Conservation (phyloP, 2,888 invertebrate genomes). For the Trisateles emortualis region DNA sequence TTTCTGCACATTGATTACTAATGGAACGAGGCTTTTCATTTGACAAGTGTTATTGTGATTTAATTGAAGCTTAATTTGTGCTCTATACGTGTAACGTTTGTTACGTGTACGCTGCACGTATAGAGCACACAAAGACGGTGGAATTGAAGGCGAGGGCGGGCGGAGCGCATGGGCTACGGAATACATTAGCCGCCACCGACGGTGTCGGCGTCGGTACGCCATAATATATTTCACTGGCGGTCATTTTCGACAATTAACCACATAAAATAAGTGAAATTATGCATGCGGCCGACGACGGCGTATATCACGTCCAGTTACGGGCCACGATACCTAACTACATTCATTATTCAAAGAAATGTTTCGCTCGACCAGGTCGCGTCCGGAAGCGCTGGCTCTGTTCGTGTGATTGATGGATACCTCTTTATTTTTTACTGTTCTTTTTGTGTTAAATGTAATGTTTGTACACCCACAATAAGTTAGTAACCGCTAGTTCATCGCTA, state of each 20-base stretch:
- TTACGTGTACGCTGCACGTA: slow-evolving; percentile 29
- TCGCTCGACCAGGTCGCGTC: slow-evolving; percentile 81
- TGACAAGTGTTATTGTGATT: too few species aligned
- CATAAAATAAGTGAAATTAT: slow-evolving; percentile 87
- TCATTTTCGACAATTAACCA: slow-evolving; percentile 87
- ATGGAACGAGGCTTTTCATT: too few species aligned
- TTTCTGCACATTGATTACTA: too few species aligned
- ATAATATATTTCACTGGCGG: slow-evolving; percentile 85
- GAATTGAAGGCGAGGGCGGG: slow-evolving; percentile 72
- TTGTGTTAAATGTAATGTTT: slow-evolving; percentile 60
- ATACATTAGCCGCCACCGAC: slow-evolving; percentile 81
- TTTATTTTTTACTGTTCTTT: slow-evolving; percentile 78
- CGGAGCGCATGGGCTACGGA: slow-evolving; percentile 73
- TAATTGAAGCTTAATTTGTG: too few species aligned
- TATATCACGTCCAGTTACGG: slow-evolving; percentile 87
- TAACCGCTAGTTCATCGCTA: slow-evolving; percentile 4
- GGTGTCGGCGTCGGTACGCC: slow-evolving; percentile 76
- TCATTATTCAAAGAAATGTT: slow-evolving; percentile 87
- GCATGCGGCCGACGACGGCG: slow-evolving; percentile 86
- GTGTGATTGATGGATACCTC: slow-evolving; percentile 84
- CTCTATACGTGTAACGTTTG: too few species aligned
- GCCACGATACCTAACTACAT: slow-evolving; percentile 84
- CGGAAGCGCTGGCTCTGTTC: slow-evolving; percentile 83
- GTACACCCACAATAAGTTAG: slow-evolving; percentile 48
- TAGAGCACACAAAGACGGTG: slow-evolving; percentile 65